Base-by-base conservation (phyloP, 2,113 vertebrate species). In the Variabilichromis moorii region DNA sequence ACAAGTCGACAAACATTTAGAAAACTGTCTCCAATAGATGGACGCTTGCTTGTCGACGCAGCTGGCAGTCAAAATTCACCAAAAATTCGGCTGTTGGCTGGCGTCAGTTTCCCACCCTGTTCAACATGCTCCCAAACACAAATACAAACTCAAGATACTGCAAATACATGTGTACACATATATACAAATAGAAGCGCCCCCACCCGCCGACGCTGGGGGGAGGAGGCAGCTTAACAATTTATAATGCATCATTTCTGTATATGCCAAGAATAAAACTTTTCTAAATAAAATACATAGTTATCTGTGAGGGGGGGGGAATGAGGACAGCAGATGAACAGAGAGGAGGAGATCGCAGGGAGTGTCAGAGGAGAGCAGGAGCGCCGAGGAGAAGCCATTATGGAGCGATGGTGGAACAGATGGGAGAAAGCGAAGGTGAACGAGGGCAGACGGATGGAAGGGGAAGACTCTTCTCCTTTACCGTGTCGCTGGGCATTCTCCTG, bases 251-350 rank as follows among this genome's bases (percentile, higher is more conserved):
- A 90, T 96, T 96, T 96, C 95, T 96, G 94, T 96, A 97, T 96
- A 96, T 95, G 96, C 89, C 95, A 96, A 96, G 96, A 96, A 97
- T 96, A 97, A 97, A 97, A 96, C 91, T 95, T 95, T 95, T 96
- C 96, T 96, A 96, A 96, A 96, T 96, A 97, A 97, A 97, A 97
- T 96, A 96, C 95, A 96, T 95, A 94, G 95, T 94, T 94, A 93
- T 95, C 90, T 95, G 93, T 93, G 90, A 82, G 90, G 85, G 84
- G 57, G 91, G 86, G 86, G 91, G 86, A 66, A 86, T 71, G 91
- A 83, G 84, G 92, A 86, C 83, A 88, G 89, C 93, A 93, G 94
- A 91, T 93, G 94, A 91, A 88, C 78, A 88, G 88, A 86, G 90
- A 88, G 88, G 82, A 85, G 83, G 90, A 54, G 55, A 40, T 40